phyloP scores from a whole-genome alignment of 23 tunicate species.

The Halocynthia roretzi region DNA sequence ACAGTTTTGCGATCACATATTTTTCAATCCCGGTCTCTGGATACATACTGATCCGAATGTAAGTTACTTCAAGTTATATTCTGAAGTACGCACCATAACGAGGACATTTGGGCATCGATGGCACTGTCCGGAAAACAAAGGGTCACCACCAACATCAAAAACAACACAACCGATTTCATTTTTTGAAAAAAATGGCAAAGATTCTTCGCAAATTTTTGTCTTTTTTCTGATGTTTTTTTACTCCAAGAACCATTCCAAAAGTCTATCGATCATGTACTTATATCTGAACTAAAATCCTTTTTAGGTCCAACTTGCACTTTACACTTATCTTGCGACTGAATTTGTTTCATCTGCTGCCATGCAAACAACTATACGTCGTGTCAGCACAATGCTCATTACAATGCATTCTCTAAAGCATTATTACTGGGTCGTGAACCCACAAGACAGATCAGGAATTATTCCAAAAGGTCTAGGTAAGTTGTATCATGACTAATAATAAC shows the following conservation, averaged over 20 bases:
- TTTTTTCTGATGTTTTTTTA: too few relatives aligned
- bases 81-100: background rate
- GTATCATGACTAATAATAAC: too few relatives aligned
- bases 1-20: constrained; percentile 89
- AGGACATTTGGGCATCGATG: background rate
- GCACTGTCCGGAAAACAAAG: background rate
- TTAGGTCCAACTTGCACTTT: constrained; percentile 82
- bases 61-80: background rate
- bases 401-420: constrained; percentile 95
- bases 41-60: constrained; percentile 79
- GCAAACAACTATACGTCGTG: constrained; percentile 85
- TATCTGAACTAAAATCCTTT: background rate
- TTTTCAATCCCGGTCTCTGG: constrained; percentile 97
- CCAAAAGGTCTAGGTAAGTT: constrained; percentile 85
- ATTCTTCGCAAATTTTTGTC: too few relatives aligned
- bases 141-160: too few relatives aligned
- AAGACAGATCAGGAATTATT: constrained; percentile 73
- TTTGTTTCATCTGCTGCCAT: constrained; percentile 75
- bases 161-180: too few relatives aligned
- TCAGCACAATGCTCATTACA: constrained; percentile 84
- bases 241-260: too few relatives aligned
- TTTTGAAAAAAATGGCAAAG: too few relatives aligned
- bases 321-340: constrained; percentile 96
- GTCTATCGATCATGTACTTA: too few relatives aligned
- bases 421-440: constrained; percentile 96